Percentiles rank a stretch among this genome's conserved stretches.
phyloP scores from a whole-genome alignment of 2,113 vertebrate genomes.

The Bufo gargarizans region DNA sequence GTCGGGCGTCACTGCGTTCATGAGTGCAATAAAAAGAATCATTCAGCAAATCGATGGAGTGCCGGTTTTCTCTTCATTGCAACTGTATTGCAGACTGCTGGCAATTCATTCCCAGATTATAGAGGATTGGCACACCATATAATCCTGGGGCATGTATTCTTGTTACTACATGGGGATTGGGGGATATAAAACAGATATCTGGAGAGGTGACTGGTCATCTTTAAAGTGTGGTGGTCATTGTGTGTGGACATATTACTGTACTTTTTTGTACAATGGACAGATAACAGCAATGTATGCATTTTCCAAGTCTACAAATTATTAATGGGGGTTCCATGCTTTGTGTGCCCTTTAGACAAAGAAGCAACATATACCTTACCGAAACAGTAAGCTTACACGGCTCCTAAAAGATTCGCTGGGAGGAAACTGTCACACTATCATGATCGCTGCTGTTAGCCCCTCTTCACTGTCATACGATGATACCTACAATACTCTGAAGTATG shows the following conservation, averaged over 20 bases:
- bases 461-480: conserved; percentile 92
- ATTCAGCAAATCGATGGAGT: too few relatives aligned
- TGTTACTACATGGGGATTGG: too few relatives aligned
- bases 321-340: conserved; percentile 56
- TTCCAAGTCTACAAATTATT: not conserved
- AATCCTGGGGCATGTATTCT: too few relatives aligned
- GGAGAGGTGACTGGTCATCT: too few relatives aligned
- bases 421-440: conserved; percentile 97
- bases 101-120: too few relatives aligned
- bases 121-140: too few relatives aligned
- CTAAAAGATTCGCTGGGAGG: conserved; percentile 95
- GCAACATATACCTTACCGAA: conserved; percentile 93
- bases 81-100: too few relatives aligned
- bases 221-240: too few relatives aligned
- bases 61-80: too few relatives aligned
- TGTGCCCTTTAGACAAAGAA: conserved; percentile 84
- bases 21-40: too few relatives aligned
- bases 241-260: not conserved
- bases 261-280: not conserved
- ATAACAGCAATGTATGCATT: conserved; percentile 46
- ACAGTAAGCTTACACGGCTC: conserved; percentile 94
- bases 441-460: conserved; percentile 92
- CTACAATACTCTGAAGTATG: conserved; percentile 96
- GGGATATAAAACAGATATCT: too few relatives aligned
- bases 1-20: too few relatives aligned